Conservation (phyloP, 2,113 vertebrate genomes). For the Oncorhynchus nerka region DNA sequence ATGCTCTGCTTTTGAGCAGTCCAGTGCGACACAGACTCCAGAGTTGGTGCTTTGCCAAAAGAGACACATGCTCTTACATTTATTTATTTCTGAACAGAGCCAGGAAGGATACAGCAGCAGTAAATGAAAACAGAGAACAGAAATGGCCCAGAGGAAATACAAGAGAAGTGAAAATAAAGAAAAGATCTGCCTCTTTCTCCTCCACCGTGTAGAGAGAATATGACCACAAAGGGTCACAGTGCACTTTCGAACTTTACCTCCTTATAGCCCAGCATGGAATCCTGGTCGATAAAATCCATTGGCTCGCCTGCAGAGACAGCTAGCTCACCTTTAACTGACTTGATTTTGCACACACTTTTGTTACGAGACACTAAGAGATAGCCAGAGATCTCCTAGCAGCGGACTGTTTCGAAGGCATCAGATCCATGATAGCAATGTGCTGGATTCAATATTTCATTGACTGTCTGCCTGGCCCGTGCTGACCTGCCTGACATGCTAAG, state of each 20-base stretch:
- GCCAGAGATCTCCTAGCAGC: constrained; percentile 9
- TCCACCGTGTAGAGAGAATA: not conserved
- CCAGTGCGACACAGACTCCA: not conserved
- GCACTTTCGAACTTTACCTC: constrained; percentile 25
- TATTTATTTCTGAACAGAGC: not conserved
- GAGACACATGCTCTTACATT: constrained; percentile 1
- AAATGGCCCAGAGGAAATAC: constrained; percentile 14
- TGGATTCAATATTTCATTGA: constrained; percentile 85
- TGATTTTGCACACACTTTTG: constrained; percentile 8
- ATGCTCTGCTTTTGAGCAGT: not conserved
- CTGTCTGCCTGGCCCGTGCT: constrained; percentile 76
- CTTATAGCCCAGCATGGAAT: not conserved
- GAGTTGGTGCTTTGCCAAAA: not conserved
- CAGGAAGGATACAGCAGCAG: constrained; percentile 20
- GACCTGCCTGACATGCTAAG: constrained; percentile 77
- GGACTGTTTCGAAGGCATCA: constrained; percentile 64
- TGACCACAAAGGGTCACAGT: constrained; percentile 9
- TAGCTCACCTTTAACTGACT: not conserved
- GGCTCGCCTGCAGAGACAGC: not conserved
- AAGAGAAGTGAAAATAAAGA: constrained; percentile 21
- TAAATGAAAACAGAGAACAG: constrained; percentile 1
- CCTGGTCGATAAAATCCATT: not conserved
- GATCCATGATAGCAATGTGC: constrained; percentile 73
- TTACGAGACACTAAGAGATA: not conserved
- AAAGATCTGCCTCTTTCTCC: constrained; percentile 1